Evolutionary conservation across 1,140 invertebrate genomes (phyloP).

Genomic region (Sipha flava): DNA sequence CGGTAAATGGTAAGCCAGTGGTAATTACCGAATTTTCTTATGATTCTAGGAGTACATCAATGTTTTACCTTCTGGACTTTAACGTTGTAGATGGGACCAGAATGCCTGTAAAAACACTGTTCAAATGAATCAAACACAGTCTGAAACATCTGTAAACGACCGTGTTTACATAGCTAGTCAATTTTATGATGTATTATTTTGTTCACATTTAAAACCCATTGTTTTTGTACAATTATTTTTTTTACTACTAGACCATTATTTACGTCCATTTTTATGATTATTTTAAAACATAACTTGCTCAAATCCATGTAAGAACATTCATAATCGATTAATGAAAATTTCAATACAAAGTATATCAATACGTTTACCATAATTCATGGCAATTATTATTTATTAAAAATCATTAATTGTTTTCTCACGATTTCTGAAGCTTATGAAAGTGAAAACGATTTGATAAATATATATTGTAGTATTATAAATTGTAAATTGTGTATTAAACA

Average conservation of each 20-base stretch:
- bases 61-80: not conserved
- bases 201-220: not conserved
- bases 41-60: not conserved
- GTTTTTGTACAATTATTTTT: not conserved
- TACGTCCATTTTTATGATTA: not conserved
- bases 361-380: not conserved
- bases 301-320: not conserved
- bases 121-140: not conserved
- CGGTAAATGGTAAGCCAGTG: too few relatives aligned
- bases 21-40: too few relatives aligned
- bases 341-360: not conserved
- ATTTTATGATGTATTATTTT: constrained; percentile 25
- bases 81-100: not conserved
- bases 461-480: not conserved
- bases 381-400: constrained; percentile 1
- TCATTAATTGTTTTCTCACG: not conserved
- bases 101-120: not conserved
- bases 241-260: not conserved
- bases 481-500: not conserved
- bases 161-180: constrained; percentile 20
- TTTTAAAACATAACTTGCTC: not conserved
- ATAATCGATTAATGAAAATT: not conserved
- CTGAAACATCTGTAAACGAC: not conserved
- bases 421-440: not conserved
- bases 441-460: not conserved